A percentile compares a stretch with the other conserved stretches of the same genome.
These are phyloP conservation scores for Phengaris alcon DNA, from an alignment of 2,888 invertebrate genomes.

Conservation along the genomic window DNA sequence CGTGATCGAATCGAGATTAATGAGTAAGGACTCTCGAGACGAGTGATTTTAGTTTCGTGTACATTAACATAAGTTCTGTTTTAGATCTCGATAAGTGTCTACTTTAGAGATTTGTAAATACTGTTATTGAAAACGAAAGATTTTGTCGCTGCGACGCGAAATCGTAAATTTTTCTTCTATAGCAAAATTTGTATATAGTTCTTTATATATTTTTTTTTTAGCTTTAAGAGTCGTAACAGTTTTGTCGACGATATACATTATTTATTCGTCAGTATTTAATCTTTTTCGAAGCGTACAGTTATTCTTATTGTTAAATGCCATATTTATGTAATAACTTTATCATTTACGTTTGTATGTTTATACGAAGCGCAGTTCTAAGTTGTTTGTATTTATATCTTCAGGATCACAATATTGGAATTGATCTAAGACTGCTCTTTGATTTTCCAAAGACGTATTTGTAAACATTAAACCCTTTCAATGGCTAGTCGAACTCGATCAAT, in stretches of 20 bases:
- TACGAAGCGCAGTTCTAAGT: conserved; percentile 39
- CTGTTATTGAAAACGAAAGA: conserved; percentile 66
- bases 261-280: conserved; percentile 74
- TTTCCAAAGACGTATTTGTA: conserved; percentile 51
- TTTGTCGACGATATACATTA: conserved; percentile 71
- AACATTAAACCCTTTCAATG: conserved; percentile 46
- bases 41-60: conserved; percentile 29
- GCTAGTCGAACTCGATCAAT: conserved; percentile 43
- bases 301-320: conserved; percentile 75
- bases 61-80: conserved; percentile 28
- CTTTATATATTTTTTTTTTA: conserved; percentile 58
- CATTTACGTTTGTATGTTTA: conserved; percentile 54
- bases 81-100: conserved; percentile 60
- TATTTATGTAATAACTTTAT: conserved; percentile 75
- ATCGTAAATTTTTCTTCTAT: conserved; percentile 73
- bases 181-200: conserved; percentile 78
- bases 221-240: conserved; percentile 58
- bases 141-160: conserved; percentile 58
- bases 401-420: conserved; percentile 66
- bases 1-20: conserved; percentile 40
- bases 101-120: conserved; percentile 73
- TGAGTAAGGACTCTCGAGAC: conserved; percentile 26
- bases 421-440: conserved; percentile 72
- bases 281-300: conserved; percentile 74
- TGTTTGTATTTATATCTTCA: conserved; percentile 49